These are phyloP conservation scores for Platynereis dumerilii DNA, from an alignment of 2,888 invertebrate species.

Conservation along the genomic window DNA sequence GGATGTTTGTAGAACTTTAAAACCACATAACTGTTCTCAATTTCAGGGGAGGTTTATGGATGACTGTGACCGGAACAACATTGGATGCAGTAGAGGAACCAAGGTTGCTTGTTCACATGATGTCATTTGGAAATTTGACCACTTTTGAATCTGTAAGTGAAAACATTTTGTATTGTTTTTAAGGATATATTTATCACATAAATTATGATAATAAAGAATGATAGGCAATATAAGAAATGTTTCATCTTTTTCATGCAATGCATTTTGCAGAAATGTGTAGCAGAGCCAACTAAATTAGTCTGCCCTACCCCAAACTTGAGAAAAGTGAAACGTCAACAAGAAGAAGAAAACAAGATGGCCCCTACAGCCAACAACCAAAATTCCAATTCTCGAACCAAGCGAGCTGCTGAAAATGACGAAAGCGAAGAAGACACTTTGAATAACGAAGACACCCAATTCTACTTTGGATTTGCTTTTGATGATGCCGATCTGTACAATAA, in stretches of 20 bases:
- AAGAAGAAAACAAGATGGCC: neutral
- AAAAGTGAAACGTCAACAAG: neutral
- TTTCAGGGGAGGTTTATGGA: neutral
- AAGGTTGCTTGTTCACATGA: neutral
- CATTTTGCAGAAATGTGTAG: no score
- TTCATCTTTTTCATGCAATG: no score
- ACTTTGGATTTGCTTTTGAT: slow-evolving; percentile 32
- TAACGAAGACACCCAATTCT: slow-evolving; percentile 26
- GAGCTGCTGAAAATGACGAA: neutral
- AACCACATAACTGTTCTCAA: no score
- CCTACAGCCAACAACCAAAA: neutral
- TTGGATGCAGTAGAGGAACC: neutral
- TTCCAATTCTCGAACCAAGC: neutral
- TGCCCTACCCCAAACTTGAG: slow-evolving; percentile 32
- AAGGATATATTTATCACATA: no score
- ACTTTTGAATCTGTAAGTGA: no score
- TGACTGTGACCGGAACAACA: neutral
- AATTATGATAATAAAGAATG: no score
- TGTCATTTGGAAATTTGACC: neutral
- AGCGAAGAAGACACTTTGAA: slow-evolving; percentile 13
- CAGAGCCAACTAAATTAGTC: slow-evolving; percentile 5
- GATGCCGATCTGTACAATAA: slow-evolving; percentile 30
- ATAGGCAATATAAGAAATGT: no score
- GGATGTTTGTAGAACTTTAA: no score
- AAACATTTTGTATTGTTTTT: no score